Conservation (phyloP, 2,113 vertebrate species). For the Cyanistes caeruleus region DNA sequence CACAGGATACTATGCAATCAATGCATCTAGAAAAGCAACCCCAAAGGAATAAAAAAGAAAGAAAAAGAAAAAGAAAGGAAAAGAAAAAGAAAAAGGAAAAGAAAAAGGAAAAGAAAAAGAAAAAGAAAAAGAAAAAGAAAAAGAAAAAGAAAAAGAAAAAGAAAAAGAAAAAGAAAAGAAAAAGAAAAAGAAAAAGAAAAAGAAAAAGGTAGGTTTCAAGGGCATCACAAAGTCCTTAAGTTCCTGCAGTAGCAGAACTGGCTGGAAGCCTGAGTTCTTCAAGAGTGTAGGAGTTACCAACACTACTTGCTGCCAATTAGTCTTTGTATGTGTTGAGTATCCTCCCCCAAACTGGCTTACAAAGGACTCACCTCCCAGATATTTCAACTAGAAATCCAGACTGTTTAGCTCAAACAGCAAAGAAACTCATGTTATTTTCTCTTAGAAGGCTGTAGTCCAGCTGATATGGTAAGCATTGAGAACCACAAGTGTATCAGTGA, state of each 20-base stretch:
- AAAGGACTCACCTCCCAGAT: conserved; percentile 19
- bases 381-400: conserved; percentile 3
- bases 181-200: accelerated
- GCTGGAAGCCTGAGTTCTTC: conserved; percentile 12
- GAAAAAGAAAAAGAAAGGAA: too few species aligned
- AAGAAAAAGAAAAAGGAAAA: accelerated
- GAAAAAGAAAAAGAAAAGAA: too few species aligned
- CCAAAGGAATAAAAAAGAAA: too few species aligned
- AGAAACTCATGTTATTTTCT: neutral
- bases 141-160: too few species aligned
- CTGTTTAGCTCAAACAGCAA: neutral
- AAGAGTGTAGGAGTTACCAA: conserved; percentile 24
- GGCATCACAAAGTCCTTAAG: conserved; percentile 19
- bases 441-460: neutral
- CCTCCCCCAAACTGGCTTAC: conserved; percentile 27
- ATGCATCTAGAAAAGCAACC: neutral
- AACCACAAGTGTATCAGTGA: neutral
- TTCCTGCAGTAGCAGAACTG: conserved; percentile 9
- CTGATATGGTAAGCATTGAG: neutral
- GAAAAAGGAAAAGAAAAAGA: accelerated
- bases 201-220: neutral
- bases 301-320: conserved; percentile 38
- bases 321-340: conserved; percentile 32
- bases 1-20: neutral
- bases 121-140: too few species aligned